A percentile compares a stretch with the other conserved stretches of the same genome.
These are phyloP conservation scores for Drymonia ruficornis DNA, from an alignment of 2,888 invertebrate genomes.

Conservation along the genomic window DNA sequence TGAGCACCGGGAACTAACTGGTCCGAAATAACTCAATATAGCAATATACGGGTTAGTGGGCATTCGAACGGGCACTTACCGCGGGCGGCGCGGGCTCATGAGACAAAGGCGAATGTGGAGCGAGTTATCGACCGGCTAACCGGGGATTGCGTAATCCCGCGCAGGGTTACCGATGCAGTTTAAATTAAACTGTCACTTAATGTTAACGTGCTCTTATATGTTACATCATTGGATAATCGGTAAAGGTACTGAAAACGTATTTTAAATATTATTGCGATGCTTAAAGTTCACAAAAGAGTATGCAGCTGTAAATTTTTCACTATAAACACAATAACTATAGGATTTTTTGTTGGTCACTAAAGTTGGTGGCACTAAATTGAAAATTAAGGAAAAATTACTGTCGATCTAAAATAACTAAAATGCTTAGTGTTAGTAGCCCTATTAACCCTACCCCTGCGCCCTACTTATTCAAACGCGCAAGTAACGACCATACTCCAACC, in stretches of 20 bases:
- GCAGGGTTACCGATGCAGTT: conserved; percentile 54
- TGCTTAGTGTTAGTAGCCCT: too few species aligned
- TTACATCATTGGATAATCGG: neutral
- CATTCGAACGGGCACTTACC: conserved; percentile 40
- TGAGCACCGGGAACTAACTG: neutral
- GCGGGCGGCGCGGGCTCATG: conserved; percentile 25
- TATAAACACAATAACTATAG: too few species aligned
- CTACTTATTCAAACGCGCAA: neutral
- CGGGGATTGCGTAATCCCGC: conserved; percentile 66
- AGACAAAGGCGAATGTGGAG: conserved; percentile 79
- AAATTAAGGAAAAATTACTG: too few species aligned
- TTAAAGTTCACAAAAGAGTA: neutral
- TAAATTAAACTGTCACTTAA: conserved; percentile 18
- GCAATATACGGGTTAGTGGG: conserved; percentile 30
- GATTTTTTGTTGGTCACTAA: too few species aligned
- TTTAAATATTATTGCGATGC: neutral
- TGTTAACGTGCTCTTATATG: conserved; percentile 9
- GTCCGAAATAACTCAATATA: neutral
- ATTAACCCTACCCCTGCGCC: too few species aligned
- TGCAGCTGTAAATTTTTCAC: neutral
- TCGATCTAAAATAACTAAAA: too few species aligned
- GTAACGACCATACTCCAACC: neutral
- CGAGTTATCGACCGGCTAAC: conserved; percentile 71
- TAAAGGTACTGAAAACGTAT: neutral
- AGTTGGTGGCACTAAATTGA: too few species aligned